Conservation (phyloP, 2,113 vertebrate genomes). For the Chamaea fasciata region DNA sequence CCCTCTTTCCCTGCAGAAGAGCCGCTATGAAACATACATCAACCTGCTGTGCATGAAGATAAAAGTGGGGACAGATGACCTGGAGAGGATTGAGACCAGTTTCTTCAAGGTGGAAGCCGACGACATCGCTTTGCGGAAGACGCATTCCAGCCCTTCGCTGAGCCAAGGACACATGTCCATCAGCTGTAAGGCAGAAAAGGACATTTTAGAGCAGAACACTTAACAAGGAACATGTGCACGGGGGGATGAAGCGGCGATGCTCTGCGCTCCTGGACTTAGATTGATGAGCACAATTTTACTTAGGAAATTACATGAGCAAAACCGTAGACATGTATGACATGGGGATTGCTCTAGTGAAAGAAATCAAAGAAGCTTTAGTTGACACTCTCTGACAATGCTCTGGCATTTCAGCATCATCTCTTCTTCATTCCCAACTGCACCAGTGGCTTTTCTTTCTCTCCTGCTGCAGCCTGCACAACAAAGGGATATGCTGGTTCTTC, state of each 20-base stretch:
- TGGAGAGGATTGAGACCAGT: constrained; percentile 90
- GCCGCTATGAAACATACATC: constrained; percentile 92
- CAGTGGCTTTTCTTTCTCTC: constrained; percentile 31
- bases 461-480: constrained; percentile 31
- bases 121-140: constrained; percentile 86
- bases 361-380: constrained; percentile 58
- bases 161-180: constrained; percentile 81
- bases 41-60: constrained; percentile 89
- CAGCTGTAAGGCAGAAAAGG: constrained; percentile 72
- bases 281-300: constrained; percentile 69
- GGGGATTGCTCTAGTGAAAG: constrained; percentile 35
- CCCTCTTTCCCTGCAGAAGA: constrained; percentile 79
- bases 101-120: constrained; percentile 80
- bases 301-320: constrained; percentile 13
- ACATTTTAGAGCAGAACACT: constrained; percentile 72
- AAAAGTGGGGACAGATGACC: constrained; percentile 85
- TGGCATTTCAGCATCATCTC: constrained; percentile 44
- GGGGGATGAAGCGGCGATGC: neutral
- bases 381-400: constrained; percentile 34
- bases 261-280: constrained; percentile 45
- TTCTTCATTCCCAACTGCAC: constrained; percentile 1
- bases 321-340: neutral
- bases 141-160: constrained; percentile 91
- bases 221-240: constrained; percentile 58
- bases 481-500: neutral